Evolutionary conservation across 2,113 vertebrate genomes (phyloP), one percentile per base, ranked within the genome.

Genomic region (Empidonax traillii): DNA sequence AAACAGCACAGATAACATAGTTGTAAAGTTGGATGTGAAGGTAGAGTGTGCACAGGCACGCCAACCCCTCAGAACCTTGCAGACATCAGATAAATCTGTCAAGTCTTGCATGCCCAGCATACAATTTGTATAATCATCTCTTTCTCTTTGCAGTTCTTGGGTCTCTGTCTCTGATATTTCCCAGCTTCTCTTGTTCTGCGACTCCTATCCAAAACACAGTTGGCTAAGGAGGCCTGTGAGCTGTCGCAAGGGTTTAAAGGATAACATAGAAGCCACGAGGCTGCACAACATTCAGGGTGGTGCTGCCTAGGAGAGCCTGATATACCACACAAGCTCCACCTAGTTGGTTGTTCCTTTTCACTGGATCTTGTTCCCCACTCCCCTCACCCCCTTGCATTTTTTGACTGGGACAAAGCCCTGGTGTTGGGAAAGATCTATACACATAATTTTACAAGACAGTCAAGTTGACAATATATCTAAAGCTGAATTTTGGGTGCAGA

Each of bases 71-170:
- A 78, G 35, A 35, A 4, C 12, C 47, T 37, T 59, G 35, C 47
- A 75, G 44, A 41, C 22, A 53, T 24, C 21, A 62, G n/a, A 39
- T 46, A 35, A 35, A n/a, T 15, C 10, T 39, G 9, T 17, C 49
- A 49, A 20, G 9, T 49, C 44, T 76, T 2, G 0, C n/a, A 41
- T 10, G 7, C 13, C 39, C 28, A 24, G 5, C 0, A 1, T 15
- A 39, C 1, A 3, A 14, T 27, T 62, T 27, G 8, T 4, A 0
- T 25, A 68, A 68, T n/a, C 41, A 4, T 3, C 5, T 31, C 8
- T 55, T 86, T 61, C 33, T 86, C 49, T 59, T 86, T 85, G 14
- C 44, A 85, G 13, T n/a, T 49, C 24, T 56, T 47, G 27, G 49
- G 13, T 21, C 24, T 72, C 49, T 44, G 14, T 25, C 61, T 75